Evolutionary conservation across 2,888 invertebrate genomes (phyloP).

Genomic region (Clitarchus hookeri): DNA sequence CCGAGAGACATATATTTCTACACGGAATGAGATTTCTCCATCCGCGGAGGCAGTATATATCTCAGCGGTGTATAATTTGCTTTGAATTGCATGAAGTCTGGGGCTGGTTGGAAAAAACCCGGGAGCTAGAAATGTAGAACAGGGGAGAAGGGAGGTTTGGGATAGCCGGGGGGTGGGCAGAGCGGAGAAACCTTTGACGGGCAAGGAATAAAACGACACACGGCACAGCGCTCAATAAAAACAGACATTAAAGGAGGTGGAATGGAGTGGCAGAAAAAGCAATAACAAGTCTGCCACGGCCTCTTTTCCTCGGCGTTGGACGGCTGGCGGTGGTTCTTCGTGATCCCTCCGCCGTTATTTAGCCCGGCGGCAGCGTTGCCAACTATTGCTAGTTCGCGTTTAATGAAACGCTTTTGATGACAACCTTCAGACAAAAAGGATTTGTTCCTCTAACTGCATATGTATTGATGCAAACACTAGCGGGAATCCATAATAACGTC

Average conservation of each 20-base stretch:
- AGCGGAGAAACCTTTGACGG: slow-evolving; percentile 7
- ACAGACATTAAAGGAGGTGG: slow-evolving; percentile 9
- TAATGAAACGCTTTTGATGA: too few relatives aligned
- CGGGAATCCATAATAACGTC: too few relatives aligned
- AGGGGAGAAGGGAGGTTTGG: neutral
- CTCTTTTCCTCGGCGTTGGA: neutral
- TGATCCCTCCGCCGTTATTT: neutral
- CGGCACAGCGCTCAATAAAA: slow-evolving; percentile 7
- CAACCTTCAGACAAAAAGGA: too few relatives aligned
- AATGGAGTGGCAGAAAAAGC: slow-evolving; percentile 14
- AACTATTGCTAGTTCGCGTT: neutral
- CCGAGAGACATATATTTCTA: neutral
- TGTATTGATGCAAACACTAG: too few relatives aligned
- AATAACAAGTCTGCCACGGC: slow-evolving; percentile 1
- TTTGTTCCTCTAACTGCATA: too few relatives aligned
- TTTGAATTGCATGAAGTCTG: neutral
- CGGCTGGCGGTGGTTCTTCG: neutral
- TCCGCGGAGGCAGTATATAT: slow-evolving; percentile 7
- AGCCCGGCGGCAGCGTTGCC: neutral
- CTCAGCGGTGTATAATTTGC: slow-evolving; percentile 9
- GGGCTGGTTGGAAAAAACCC: neutral
- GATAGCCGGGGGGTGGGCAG: neutral
- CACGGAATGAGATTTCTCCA: neutral
- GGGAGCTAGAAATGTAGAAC: neutral
- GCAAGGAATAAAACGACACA: slow-evolving; percentile 14